phyloP scores from a whole-genome alignment of 2,113 vertebrate genomes.

The Nothoprocta perdicaria region DNA sequence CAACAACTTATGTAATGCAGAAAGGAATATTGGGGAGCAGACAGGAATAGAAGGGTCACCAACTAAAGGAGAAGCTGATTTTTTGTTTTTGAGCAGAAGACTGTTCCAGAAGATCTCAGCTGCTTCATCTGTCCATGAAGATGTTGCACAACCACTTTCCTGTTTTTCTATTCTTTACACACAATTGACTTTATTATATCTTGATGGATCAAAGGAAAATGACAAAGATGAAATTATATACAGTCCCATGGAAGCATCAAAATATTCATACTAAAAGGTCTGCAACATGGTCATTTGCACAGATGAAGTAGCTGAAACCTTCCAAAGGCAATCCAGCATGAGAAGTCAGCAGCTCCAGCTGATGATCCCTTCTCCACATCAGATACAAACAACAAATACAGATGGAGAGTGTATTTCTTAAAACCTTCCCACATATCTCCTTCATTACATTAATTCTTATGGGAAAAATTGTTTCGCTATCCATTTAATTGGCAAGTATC shows the following conservation, averaged over 20 bases:
- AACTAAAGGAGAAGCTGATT: background rate
- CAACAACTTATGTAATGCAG: background rate
- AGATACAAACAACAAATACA: background rate
- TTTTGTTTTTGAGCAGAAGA: background rate
- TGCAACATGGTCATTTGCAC: background rate
- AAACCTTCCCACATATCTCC: background rate
- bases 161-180: background rate
- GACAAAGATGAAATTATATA: background rate
- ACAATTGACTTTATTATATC: background rate
- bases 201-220: background rate
- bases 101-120: background rate
- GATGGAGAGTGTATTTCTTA: background rate
- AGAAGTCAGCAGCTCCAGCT: background rate
- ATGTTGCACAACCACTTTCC: background rate
- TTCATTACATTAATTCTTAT: background rate
- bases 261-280: background rate
- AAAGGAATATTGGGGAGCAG: background rate
- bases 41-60: background rate
- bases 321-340: background rate
- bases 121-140: background rate
- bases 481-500: background rate
- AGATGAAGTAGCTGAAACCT: background rate
- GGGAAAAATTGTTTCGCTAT: background rate
- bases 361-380: background rate
- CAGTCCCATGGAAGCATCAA: background rate